phyloP scores from a whole-genome alignment of 2,113 vertebrate genomes.

The Scartelaos histophorus region DNA sequence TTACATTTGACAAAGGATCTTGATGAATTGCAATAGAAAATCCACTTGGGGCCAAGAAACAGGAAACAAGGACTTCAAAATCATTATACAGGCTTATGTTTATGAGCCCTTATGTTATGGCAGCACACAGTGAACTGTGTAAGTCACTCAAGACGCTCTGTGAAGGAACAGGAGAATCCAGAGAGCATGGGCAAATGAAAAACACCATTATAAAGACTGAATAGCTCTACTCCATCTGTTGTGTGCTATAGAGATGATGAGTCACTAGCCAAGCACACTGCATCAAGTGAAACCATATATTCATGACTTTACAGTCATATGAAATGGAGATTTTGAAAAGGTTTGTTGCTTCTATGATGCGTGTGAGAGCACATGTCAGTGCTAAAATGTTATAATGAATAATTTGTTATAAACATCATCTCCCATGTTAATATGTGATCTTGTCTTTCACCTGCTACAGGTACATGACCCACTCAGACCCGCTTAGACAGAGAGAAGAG shows the following conservation, averaged over 20 bases:
- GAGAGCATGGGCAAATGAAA: constrained; percentile 48
- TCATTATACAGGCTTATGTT: not conserved
- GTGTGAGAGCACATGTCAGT: constrained; percentile 2
- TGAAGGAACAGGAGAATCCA: constrained; percentile 12
- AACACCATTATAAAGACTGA: constrained; percentile 44
- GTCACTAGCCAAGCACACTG: constrained; percentile 46
- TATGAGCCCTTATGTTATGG: not conserved
- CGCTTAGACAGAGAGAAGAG: too few species aligned
- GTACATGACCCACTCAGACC: too few species aligned
- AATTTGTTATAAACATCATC: too few species aligned
- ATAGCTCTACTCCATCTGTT: constrained; percentile 62
- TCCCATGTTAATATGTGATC: too few species aligned
- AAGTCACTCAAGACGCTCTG: constrained; percentile 39
- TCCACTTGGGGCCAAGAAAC: not conserved
- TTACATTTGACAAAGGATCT: constrained; percentile 30
- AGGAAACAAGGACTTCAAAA: constrained; percentile 37
- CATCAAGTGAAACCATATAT: constrained; percentile 32
- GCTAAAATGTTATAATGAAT: not conserved
- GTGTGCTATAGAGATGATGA: constrained; percentile 52
- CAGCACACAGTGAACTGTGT: constrained; percentile 32
- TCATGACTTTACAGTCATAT: not conserved
- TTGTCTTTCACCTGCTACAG: too few species aligned
- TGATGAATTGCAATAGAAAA: constrained; percentile 30
- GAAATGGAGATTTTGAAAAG: not conserved
- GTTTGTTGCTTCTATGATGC: not conserved